Conservation (phyloP, 2,797 vertebrate genomes). For the Simalia tracyae region DNA sequence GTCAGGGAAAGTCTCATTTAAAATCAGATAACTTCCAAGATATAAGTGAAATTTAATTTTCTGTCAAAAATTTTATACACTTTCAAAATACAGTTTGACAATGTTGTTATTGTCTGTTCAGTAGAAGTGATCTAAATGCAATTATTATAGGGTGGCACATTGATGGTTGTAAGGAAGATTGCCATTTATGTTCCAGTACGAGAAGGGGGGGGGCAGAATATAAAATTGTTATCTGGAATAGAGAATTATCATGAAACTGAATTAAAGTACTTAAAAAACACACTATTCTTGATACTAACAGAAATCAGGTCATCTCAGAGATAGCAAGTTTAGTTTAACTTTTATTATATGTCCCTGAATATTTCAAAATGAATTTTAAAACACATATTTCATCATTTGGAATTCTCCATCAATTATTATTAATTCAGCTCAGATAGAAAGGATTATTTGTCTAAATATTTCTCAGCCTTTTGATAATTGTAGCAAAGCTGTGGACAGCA, state of each 20-base stretch:
- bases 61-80: slow-evolving; percentile 18
- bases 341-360: slow-evolving; percentile 57
- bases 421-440: slow-evolving; percentile 62
- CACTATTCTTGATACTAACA: slow-evolving; percentile 62
- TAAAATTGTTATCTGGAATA: slow-evolving; percentile 61
- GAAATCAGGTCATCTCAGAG: slow-evolving; percentile 62
- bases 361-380: slow-evolving; percentile 56
- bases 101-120: slow-evolving; percentile 43
- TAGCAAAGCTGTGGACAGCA: slow-evolving; percentile 55
- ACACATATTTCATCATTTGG: slow-evolving; percentile 65
- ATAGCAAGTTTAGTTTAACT: slow-evolving; percentile 56
- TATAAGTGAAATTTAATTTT: slow-evolving; percentile 44
- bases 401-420: slow-evolving; percentile 63
- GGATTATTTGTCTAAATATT: slow-evolving; percentile 59
- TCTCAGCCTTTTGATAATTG: slow-evolving; percentile 61
- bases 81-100: slow-evolving; percentile 41
- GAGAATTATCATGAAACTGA: slow-evolving; percentile 52
- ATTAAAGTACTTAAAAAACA: slow-evolving; percentile 55
- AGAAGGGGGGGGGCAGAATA: slow-evolving; percentile 29
- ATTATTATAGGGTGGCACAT: slow-evolving; percentile 39
- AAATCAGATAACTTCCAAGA: slow-evolving; percentile 33
- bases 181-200: slow-evolving; percentile 46
- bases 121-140: slow-evolving; percentile 41
- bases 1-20: slow-evolving; percentile 30
- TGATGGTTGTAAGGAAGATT: slow-evolving; percentile 38